These are phyloP conservation scores for Acanthosepion lycidas DNA, from an alignment of 2,888 invertebrate genomes.

Conservation along the genomic window DNA sequence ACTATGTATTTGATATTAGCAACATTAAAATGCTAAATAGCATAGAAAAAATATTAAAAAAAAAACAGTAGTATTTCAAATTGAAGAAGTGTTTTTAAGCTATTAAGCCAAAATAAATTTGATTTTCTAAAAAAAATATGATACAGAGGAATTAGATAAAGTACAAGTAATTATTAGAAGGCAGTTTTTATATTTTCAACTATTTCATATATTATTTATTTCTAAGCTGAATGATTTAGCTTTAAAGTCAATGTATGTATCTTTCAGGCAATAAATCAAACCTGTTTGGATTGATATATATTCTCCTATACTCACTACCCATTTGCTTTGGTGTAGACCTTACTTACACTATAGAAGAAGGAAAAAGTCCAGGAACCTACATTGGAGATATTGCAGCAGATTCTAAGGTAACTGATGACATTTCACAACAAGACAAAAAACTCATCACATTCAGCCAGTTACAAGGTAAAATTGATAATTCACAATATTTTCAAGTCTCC, in stretches of 20 bases:
- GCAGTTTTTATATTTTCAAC: not conserved
- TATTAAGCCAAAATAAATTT: too few species aligned
- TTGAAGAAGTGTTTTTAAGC: too few species aligned
- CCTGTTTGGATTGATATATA: not conserved
- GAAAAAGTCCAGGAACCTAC: not conserved
- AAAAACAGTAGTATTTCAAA: too few species aligned
- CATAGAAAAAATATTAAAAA: too few species aligned
- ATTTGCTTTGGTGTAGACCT: not conserved
- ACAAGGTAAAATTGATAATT: not conserved
- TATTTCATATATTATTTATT: not conserved
- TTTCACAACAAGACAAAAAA: not conserved
- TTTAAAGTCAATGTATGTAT: not conserved
- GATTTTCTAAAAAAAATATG: too few species aligned
- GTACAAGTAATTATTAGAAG: not conserved
- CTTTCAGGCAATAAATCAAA: not conserved
- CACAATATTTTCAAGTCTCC: slow-evolving; percentile 7
- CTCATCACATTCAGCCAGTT: not conserved
- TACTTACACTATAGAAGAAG: not conserved
- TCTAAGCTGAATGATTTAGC: not conserved
- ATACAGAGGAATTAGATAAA: too few species aligned
- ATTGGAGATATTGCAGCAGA: not conserved
- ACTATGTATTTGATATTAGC: too few species aligned
- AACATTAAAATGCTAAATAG: too few species aligned
- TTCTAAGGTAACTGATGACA: not conserved
- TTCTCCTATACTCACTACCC: not conserved